Conservation (phyloP, 2,113 vertebrate species). For the Furnarius figulus region DNA sequence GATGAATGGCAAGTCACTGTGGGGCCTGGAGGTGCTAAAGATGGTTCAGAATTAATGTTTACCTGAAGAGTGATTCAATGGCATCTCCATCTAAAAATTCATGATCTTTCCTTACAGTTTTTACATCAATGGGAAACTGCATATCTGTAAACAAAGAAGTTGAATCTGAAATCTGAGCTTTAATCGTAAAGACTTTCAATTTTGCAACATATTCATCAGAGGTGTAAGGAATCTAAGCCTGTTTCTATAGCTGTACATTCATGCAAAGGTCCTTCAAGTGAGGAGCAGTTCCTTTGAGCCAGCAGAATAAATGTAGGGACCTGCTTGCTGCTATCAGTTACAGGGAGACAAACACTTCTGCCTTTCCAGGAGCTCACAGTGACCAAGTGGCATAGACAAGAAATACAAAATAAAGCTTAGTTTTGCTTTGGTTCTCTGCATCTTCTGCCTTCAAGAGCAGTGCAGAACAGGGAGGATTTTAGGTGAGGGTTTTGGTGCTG, state of each 20-base stretch:
- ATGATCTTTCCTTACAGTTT: slow-evolving; percentile 78
- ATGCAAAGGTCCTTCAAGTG: not conserved
- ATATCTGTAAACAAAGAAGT: slow-evolving; percentile 68
- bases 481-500: not conserved
- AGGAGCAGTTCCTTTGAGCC: not conserved
- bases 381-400: not conserved
- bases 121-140: slow-evolving; percentile 78
- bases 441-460: not conserved
- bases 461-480: not conserved
- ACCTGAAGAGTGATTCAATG: slow-evolving; percentile 81
- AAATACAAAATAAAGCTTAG: not conserved
- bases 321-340: not conserved
- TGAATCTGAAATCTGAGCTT: not conserved
- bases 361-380: not conserved
- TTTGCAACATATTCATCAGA: not conserved
- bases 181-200: not conserved
- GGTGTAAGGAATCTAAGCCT: not conserved
- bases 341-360: not conserved
- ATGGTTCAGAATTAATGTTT: not conserved
- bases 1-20: not conserved
- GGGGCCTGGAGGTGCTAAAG: not conserved
- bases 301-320: not conserved
- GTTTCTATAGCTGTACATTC: not conserved
- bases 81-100: slow-evolving; percentile 81
- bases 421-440: not conserved